Base-by-base conservation (phyloP, 1,140 invertebrate genomes). In the Alviniconcha marisindica region DNA sequence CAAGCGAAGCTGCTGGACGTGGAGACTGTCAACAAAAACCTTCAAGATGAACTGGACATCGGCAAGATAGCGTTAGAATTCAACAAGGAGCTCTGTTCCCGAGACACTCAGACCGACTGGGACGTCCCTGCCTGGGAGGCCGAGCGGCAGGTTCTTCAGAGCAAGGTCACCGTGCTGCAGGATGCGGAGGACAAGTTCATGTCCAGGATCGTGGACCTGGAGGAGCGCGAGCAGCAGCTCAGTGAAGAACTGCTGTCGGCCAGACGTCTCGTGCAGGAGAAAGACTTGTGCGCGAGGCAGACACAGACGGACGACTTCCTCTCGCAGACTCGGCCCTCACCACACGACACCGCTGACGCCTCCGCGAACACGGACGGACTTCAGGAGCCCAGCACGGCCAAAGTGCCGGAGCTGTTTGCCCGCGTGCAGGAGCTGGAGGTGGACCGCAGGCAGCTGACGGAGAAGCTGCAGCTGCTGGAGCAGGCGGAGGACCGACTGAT, bases 401-500 rank as follows among this genome's bases (percentile, higher is more conserved):
- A 87, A 38, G 85, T 90, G 0, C 88, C 89, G 5, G 87, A 88
- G 18, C 84, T 91, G 63, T 90, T 90, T 84, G 83, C 86, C 81
- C 84, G 88, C 77, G 81, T 89, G 44, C 88, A 91, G 71, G 83
- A 86, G 33, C 81, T 91, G 48, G 88, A 89, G 78, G 60, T 81
- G 18, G 85, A 87, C 42, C 78, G 84, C 1, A 89, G 84, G 82
- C 83, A 90, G 33, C 56, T 89, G 31, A 85, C 87, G 38, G 88
- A 90, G 31, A 92, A 91, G 74, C 78, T 90, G 5, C 87, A 85
- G 71, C 83, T 86, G 56, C 78, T 92, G 56, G 90, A 91, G 84
- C 79, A 88, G 44, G 85, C 89, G n/a, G 91, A 92, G 69, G 90
- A 89, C 60, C 87, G 85, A 54, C 81, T 92, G 60, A 92, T 92